These are phyloP conservation scores for Salvelinus fontinalis DNA, from an alignment of 2,113 vertebrate genomes.

Conservation along the genomic window DNA sequence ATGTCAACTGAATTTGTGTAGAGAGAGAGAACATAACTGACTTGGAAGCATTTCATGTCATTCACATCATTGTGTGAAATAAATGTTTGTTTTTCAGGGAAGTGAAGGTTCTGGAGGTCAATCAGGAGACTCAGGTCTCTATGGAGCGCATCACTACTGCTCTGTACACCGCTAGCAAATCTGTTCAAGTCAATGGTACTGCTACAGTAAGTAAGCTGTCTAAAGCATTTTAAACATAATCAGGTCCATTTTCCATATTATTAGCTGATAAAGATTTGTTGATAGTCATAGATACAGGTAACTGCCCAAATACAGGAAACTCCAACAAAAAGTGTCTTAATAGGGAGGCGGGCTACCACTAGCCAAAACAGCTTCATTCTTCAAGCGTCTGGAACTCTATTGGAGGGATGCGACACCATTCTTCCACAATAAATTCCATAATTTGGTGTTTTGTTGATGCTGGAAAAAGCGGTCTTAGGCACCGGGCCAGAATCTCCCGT, in stretches of 20 bases:
- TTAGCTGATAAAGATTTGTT: neutral
- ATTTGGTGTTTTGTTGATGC: no score
- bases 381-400: no score
- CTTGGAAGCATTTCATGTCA: neutral
- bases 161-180: slow-evolving; percentile 87
- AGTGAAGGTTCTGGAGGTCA: slow-evolving; percentile 78
- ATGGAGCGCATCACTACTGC: slow-evolving; percentile 82
- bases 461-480: no score
- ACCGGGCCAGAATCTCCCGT: no score
- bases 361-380: no score
- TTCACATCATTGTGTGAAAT: neutral
- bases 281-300: neutral
- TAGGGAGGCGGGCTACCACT: no score
- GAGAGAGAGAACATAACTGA: no score
- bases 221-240: neutral
- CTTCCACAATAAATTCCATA: no score
- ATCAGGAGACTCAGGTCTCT: slow-evolving; percentile 75
- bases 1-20: no score
- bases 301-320: no score
- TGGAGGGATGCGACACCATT: no score
- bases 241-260: neutral
- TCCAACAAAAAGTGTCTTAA: no score
- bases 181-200: slow-evolving; percentile 90
- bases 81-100: slow-evolving; percentile 72
- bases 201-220: slow-evolving; percentile 77